These are phyloP conservation scores for Fragum sueziense DNA, from an alignment of 2,888 invertebrate species.

Conservation along the genomic window DNA sequence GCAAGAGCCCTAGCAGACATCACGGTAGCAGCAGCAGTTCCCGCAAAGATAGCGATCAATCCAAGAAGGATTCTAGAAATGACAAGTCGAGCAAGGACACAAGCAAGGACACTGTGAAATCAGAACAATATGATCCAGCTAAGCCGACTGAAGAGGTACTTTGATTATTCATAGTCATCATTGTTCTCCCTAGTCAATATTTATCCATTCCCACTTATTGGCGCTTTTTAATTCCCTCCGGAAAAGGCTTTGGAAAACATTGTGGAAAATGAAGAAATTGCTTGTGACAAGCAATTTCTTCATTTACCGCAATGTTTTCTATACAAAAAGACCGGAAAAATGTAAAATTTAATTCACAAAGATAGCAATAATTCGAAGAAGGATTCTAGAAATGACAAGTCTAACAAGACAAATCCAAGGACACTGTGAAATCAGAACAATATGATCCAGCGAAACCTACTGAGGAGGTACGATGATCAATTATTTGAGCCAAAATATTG, in stretches of 20 bases:
- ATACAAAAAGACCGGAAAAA: too few relatives aligned
- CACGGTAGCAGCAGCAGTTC: conserved; percentile 8
- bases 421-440: conserved; percentile 9
- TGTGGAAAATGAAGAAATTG: background rate
- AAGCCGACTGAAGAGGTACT: conserved; percentile 1
- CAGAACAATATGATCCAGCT: conserved; percentile 17
- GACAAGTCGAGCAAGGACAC: conserved; percentile 21
- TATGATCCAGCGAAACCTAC: conserved; percentile 23
- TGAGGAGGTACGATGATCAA: background rate
- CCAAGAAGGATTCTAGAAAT: conserved; percentile 17
- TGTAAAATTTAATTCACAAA: too few relatives aligned
- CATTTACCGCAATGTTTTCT: conserved; percentile 1
- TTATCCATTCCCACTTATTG: background rate
- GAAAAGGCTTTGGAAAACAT: background rate
- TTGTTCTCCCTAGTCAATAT: background rate
- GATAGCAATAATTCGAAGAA: conserved; percentile 5
- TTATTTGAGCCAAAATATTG: too few relatives aligned
- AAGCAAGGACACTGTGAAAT: conserved; percentile 10
- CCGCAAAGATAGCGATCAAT: background rate
- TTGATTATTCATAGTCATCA: background rate
- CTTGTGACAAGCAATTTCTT: background rate
- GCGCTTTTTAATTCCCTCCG: background rate
- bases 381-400: conserved; percentile 14
- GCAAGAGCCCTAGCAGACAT: conserved; percentile 27
- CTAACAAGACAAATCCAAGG: conserved; percentile 13